Base-by-base conservation (phyloP, 2,888 invertebrate species). In the Ophraella communa region DNA sequence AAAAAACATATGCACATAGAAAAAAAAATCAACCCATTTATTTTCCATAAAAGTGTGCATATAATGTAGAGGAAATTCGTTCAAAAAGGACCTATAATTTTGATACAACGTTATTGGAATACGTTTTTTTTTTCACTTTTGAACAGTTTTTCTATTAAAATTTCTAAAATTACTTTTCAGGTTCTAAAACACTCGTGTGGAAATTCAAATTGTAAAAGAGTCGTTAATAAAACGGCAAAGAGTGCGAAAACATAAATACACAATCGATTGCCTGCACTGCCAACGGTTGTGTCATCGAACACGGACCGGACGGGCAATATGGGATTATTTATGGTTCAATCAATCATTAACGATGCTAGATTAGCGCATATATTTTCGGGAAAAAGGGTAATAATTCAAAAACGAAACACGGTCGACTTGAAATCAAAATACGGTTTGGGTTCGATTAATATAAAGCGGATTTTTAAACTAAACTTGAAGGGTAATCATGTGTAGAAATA, bases 321-420 rank as follows among this genome's bases (percentile, higher is more conserved):
- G 69, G 60, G 65, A 68, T 72, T 73, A 75, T 75, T 75, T 75
- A 75, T 74, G 67, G 67, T 59, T 33, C 72, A 60, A 72, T 75
- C 71, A 72, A 73, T 75, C 74, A 74, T 67, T 68, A 72, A 69
- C 69, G 69, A 69, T 72, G 67, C 70, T 73, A 70, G 73, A 72
- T 74, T 72, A 73, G 71, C 63, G 71, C 60, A 69, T 66, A 70
- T 68, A 73, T 73, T 72, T 74, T 74, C 58, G 57, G 65, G 68
- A 70, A 70, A 70, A 64, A 64, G 70, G 63, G 63, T 64, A 65
- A 71, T 72, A 72, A 69, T 72, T 73, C 65, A 72, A 62, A 56
- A 59, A 49, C 53, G 58, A 30, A 55, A 65, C 60, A 57, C 63
- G 23, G 49, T 27, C 4, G 49, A 24, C 49, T 49, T 24, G 17